Evolutionary conservation across 2,888 invertebrate species (phyloP).

Genomic region (Scelioninae gen. 1): DNA sequence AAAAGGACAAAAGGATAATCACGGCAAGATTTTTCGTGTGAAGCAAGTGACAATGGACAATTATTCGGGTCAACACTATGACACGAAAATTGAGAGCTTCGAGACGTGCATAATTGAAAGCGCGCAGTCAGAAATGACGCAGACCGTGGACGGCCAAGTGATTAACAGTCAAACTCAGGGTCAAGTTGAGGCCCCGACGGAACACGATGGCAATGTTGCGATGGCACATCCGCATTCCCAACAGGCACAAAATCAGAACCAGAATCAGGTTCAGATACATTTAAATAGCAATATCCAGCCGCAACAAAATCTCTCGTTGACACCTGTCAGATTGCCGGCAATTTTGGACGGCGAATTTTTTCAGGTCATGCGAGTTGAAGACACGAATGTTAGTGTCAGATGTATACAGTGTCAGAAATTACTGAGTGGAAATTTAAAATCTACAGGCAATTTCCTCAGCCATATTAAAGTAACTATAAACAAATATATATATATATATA

Average conservation of each 20-base stretch:
- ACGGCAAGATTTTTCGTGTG: neutral
- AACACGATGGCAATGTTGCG: constrained; percentile 72
- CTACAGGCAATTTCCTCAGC: constrained; percentile 83
- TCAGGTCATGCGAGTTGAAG: constrained; percentile 82
- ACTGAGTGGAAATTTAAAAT: constrained; percentile 83
- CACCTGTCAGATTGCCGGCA: constrained; percentile 82
- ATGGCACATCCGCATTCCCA: constrained; percentile 72
- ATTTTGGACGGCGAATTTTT: constrained; percentile 83
- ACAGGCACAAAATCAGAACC: constrained; percentile 70
- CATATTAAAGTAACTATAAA: constrained; percentile 80
- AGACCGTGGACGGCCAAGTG: constrained; percentile 74
- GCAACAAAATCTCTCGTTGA: constrained; percentile 77
- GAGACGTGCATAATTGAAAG: constrained; percentile 80
- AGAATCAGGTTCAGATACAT: constrained; percentile 75
- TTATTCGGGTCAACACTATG: constrained; percentile 78
- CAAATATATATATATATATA: too few species aligned
- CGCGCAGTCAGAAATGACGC: constrained; percentile 76
- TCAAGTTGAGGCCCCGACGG: constrained; percentile 71
- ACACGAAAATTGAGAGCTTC: constrained; percentile 81
- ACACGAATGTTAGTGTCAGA: constrained; percentile 82
- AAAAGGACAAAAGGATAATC: constrained; percentile 4
- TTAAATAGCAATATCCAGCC: constrained; percentile 78
- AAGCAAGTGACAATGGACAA: constrained; percentile 77
- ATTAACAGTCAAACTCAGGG: constrained; percentile 70
- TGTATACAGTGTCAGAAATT: constrained; percentile 82